phyloP scores from a whole-genome alignment of 2,888 invertebrate species.

The Trissolcus brochymenae region DNA sequence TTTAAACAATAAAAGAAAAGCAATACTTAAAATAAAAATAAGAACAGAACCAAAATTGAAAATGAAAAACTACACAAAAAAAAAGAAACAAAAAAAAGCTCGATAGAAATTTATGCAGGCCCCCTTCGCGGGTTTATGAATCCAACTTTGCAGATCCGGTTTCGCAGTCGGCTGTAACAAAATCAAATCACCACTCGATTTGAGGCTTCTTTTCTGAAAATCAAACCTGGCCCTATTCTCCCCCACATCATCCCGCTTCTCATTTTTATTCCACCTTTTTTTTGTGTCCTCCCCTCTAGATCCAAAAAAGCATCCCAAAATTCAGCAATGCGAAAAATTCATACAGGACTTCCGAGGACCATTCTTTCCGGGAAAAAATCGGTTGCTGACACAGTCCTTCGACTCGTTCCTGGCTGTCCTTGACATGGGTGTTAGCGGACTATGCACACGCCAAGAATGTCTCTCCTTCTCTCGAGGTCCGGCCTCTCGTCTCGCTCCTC shows the following conservation, averaged over 20 bases:
- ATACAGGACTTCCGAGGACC: conserved; percentile 53
- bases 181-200: too few relatives aligned
- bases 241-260: not conserved
- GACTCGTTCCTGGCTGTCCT: conserved; percentile 69
- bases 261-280: not conserved
- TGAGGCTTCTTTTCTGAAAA: conserved; percentile 1
- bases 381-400: conserved; percentile 66
- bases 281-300: not conserved
- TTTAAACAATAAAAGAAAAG: too few relatives aligned
- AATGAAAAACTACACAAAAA: too few relatives aligned
- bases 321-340: conserved; percentile 22
- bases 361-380: conserved; percentile 60
- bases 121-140: not conserved
- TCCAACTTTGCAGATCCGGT: too few relatives aligned
- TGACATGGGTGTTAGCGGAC: conserved; percentile 68
- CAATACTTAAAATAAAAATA: too few relatives aligned
- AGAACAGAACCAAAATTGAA: too few relatives aligned
- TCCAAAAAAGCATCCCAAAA: conserved; percentile 2
- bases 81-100: conserved; percentile 8
- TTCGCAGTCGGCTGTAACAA: too few relatives aligned
- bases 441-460: conserved; percentile 53
- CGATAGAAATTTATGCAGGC: not conserved
- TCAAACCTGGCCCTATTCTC: not conserved
- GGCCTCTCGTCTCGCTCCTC: conserved; percentile 3
- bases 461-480: conserved; percentile 14